Base-by-base conservation (phyloP, 2,888 invertebrate species). In the Ametastegia equiseti region DNA sequence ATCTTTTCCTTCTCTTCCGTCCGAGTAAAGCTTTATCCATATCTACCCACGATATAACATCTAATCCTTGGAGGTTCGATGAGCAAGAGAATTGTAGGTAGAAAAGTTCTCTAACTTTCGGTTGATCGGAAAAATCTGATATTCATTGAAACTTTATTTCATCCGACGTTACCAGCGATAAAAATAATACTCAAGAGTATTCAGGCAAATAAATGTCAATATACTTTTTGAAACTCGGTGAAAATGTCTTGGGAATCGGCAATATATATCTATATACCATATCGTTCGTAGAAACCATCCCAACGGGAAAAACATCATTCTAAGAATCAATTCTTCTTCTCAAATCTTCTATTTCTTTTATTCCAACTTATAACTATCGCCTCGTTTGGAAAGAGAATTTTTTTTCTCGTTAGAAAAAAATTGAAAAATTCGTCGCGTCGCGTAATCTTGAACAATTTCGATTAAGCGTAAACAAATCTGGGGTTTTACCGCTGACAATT, bases 61-160 rank as follows among this genome's bases (percentile, higher is more conserved):
- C 78, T 82, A 84, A 83, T 84, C 82, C 82, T 82, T 45, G 75
- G 81, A 82, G 80, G 82, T 82, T 84, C 82, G 81, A 82, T 80
- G 78, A 54, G 42, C 39, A 81, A 57, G 83, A 84, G 81, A 81
- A 75, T 57, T 73, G 73, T 79, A 23, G 47, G 73, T 79, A 23
- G 47, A 33, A 30, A 33, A 60, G 65, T 54, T 42, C 54, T 63
- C 63, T 67, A 81, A 39, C 42, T 75, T 27, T 45, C n/a, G 75
- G 30, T 50, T 36, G 75, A 75, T 54, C 75, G 75, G 75, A 54
- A 50, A 75, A 75, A 75, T 75, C 75, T 75, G 75, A 75, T 75
- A 75, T 75, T 75, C 75, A 75, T 75, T 75, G 75, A 54, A 75
- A 75, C 75, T 75, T 50, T 36, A 45, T 47, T 75, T 54, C 54